phyloP scores from a whole-genome alignment of 2,888 invertebrate species.

The Dicyrtoma fusca region DNA sequence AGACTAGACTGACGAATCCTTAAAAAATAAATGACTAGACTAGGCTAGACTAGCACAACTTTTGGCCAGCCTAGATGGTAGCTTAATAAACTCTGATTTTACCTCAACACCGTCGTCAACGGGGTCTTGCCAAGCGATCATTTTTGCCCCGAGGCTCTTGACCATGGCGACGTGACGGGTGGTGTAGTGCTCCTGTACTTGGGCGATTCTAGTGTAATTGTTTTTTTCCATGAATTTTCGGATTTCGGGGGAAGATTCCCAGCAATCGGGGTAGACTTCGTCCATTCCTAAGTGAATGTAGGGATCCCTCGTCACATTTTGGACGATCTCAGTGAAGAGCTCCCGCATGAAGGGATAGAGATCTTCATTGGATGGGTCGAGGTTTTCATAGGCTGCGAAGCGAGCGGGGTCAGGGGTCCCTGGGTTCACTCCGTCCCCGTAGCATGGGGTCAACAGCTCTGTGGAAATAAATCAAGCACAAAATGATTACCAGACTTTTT shows the following conservation, averaged over 20 bases:
- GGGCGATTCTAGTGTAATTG: slow-evolving; percentile 64
- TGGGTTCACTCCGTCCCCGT: slow-evolving; percentile 61
- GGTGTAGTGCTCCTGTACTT: slow-evolving; percentile 68
- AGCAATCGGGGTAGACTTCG: slow-evolving; percentile 62
- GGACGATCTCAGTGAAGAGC: slow-evolving; percentile 71
- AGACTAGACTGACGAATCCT: no score
- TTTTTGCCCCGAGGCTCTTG: slow-evolving; percentile 61
- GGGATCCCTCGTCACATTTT: slow-evolving; percentile 71
- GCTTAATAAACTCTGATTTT: no score
- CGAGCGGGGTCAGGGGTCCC: slow-evolving; percentile 12
- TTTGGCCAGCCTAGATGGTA: neutral
- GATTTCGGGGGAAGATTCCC: no score
- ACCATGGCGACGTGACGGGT: slow-evolving; percentile 66
- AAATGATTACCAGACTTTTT: no score
- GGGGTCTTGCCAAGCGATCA: slow-evolving; percentile 86
- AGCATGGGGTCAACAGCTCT: slow-evolving; percentile 76
- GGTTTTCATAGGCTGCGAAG: slow-evolving; percentile 71
- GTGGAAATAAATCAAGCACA: slow-evolving; percentile 59
- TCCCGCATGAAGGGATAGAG: slow-evolving; percentile 71
- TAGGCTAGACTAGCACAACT: no score
- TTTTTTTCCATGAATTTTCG: slow-evolving; percentile 65
- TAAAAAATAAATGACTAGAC: no score
- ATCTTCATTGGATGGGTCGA: slow-evolving; percentile 73
- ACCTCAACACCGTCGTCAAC: slow-evolving; percentile 71
- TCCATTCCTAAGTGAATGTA: slow-evolving; percentile 93